These are phyloP conservation scores for Dendroctonus valens DNA, from an alignment of 1,140 invertebrate species.

Conservation along the genomic window DNA sequence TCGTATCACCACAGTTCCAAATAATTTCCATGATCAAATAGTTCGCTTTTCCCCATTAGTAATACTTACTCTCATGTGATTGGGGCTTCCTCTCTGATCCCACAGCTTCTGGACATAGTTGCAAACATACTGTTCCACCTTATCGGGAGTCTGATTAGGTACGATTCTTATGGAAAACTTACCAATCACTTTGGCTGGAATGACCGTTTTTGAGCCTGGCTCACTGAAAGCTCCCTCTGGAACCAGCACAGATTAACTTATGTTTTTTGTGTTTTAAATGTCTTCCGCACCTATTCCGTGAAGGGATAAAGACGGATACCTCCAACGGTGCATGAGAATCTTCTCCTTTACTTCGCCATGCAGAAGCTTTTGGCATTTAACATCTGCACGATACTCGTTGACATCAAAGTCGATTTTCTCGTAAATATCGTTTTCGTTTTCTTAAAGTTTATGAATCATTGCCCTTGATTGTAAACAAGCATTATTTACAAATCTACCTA, in stretches of 20 bases:
- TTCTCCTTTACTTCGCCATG: slow-evolving; percentile 75
- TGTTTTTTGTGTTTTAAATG: neutral
- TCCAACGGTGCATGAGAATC: slow-evolving; percentile 87
- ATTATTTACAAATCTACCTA: neutral
- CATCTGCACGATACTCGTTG: slow-evolving; percentile 70
- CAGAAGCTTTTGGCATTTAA: slow-evolving; percentile 70
- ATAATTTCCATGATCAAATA: too few relatives aligned
- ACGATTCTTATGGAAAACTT: slow-evolving; percentile 97
- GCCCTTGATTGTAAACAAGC: neutral
- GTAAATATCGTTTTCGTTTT: slow-evolving; percentile 79
- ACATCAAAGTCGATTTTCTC: slow-evolving; percentile 88
- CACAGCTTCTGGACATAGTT: slow-evolving; percentile 74
- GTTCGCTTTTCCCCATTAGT: too few relatives aligned
- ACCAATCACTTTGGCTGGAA: slow-evolving; percentile 90
- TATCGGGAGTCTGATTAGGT: slow-evolving; percentile 81
- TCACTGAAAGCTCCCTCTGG: slow-evolving; percentile 86
- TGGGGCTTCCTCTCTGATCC: slow-evolving; percentile 75
- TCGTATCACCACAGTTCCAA: too few relatives aligned
- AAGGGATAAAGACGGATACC: slow-evolving; percentile 84
- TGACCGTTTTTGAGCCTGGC: slow-evolving; percentile 91
- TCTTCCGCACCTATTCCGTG: slow-evolving; percentile 64
- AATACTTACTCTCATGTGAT: slow-evolving; percentile 72
- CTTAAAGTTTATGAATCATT: slow-evolving; percentile 19
- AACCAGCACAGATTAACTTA: neutral
- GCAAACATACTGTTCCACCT: slow-evolving; percentile 71